Evolutionary conservation across 1,140 invertebrate genomes (phyloP).

Genomic region (Drosophila takahashii): DNA sequence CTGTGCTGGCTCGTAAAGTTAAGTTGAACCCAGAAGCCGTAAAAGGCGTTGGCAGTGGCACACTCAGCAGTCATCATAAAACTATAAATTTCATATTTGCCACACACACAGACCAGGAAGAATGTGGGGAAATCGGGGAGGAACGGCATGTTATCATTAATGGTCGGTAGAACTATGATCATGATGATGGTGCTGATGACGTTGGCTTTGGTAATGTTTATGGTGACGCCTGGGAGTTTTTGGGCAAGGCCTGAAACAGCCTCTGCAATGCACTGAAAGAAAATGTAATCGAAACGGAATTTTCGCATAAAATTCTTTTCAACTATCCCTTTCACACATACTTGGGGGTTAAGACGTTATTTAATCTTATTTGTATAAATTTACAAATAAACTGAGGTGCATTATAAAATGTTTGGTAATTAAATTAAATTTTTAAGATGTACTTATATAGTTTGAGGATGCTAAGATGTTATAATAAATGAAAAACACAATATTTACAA

Average conservation of each 20-base stretch:
- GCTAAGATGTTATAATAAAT: too few relatives aligned
- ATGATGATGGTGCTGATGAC: conserved; percentile 58
- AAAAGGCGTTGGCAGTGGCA: conserved; percentile 82
- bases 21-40: conserved; percentile 77
- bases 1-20: conserved; percentile 72
- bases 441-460: too few relatives aligned
- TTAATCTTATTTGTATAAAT: too few relatives aligned
- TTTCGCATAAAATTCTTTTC: too few relatives aligned
- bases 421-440: too few relatives aligned
- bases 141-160: conserved; percentile 75
- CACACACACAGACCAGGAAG: conserved; percentile 37
- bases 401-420: too few relatives aligned
- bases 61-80: conserved; percentile 84
- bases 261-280: conserved; percentile 17
- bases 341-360: too few relatives aligned
- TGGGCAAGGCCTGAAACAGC: conserved; percentile 29
- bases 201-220: conserved; percentile 75
- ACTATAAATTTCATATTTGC: conserved; percentile 84
- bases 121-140: conserved; percentile 5
- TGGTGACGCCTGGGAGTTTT: conserved; percentile 79
- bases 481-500: too few relatives aligned
- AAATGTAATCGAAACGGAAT: background rate
- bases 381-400: too few relatives aligned
- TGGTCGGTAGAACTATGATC: conserved; percentile 72
- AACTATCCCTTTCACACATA: too few relatives aligned